phyloP scores from a whole-genome alignment of 2,888 invertebrate genomes.

The Leptopterna dolabrata region DNA sequence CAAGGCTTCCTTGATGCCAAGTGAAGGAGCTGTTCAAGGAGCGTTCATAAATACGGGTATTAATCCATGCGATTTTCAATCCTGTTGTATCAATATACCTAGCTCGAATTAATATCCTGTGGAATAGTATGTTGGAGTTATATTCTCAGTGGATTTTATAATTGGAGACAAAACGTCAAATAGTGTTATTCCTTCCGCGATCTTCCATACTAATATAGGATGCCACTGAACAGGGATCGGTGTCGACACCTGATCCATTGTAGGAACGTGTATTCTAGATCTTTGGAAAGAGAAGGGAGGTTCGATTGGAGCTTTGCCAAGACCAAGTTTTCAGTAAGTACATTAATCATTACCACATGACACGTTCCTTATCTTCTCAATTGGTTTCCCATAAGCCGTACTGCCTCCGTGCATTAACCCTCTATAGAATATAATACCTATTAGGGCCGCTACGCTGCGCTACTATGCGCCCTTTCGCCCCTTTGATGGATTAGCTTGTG shows the following conservation, averaged over 20 bases:
- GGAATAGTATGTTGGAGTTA: too few species aligned
- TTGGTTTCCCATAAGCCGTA: conserved; percentile 57
- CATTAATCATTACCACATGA: conserved; percentile 58
- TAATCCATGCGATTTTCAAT: too few species aligned
- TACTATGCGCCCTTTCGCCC: conserved; percentile 13
- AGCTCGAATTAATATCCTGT: too few species aligned
- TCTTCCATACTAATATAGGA: conserved; percentile 8
- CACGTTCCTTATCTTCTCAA: conserved; percentile 59
- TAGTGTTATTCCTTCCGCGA: not conserved
- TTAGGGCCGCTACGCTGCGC: conserved; percentile 48
- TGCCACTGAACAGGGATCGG: not conserved
- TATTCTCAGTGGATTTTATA: not conserved
- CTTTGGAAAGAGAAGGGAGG: not conserved
- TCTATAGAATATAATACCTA: conserved; percentile 56
- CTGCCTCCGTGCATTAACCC: conserved; percentile 51
- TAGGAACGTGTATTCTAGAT: not conserved
- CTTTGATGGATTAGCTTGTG: conserved; percentile 58
- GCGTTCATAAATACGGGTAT: too few species aligned
- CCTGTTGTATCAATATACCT: too few species aligned
- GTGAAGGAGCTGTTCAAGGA: too few species aligned
- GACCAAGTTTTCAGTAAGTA: conserved; percentile 23
- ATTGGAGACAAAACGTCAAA: not conserved
- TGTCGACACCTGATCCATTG: conserved; percentile 20
- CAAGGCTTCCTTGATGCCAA: too few species aligned
- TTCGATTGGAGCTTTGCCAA: not conserved